These are phyloP conservation scores for Speoplatyrhinus poulsoni DNA, from an alignment of 2,113 vertebrate species.

Conservation along the genomic window DNA sequence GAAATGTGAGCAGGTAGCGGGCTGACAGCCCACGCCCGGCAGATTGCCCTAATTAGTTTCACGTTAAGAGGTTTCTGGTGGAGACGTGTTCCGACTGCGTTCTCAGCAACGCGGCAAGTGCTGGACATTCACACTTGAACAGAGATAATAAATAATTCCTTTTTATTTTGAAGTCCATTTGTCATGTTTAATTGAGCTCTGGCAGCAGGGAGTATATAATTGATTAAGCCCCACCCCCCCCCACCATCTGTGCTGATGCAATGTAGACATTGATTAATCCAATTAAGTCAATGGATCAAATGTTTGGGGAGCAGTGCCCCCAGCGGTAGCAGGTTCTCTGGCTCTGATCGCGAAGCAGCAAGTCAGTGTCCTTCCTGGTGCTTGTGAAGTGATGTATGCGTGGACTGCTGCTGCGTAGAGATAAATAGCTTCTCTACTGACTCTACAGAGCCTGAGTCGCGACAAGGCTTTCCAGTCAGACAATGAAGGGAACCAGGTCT, in stretches of 20 bases:
- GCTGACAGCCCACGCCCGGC: no score
- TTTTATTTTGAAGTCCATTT: constrained; percentile 33
- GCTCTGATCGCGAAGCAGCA: neutral
- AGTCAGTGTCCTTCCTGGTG: neutral
- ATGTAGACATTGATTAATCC: constrained; percentile 36
- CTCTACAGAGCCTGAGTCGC: constrained; percentile 78
- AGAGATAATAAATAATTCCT: neutral
- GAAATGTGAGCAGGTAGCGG: constrained; percentile 8
- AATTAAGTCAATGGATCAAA: constrained; percentile 50
- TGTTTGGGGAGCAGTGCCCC: constrained; percentile 20
- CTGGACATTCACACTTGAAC: neutral
- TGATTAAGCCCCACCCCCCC: neutral
- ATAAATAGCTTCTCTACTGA: constrained; percentile 5
- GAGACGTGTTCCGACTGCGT: no score
- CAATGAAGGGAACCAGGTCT: constrained; percentile 83
- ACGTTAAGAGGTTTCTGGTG: neutral
- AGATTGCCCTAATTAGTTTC: constrained; percentile 23
- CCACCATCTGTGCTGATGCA: constrained; percentile 7
- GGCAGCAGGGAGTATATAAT: constrained; percentile 15
- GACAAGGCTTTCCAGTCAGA: constrained; percentile 88
- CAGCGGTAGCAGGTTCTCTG: constrained; percentile 10
- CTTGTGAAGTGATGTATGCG: constrained; percentile 11
- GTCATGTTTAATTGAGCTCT: constrained; percentile 48
- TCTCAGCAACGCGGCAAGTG: neutral
- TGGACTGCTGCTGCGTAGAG: neutral